Conservation (phyloP, 2,113 vertebrate genomes). For the Microcebus griseorufus region DNA sequence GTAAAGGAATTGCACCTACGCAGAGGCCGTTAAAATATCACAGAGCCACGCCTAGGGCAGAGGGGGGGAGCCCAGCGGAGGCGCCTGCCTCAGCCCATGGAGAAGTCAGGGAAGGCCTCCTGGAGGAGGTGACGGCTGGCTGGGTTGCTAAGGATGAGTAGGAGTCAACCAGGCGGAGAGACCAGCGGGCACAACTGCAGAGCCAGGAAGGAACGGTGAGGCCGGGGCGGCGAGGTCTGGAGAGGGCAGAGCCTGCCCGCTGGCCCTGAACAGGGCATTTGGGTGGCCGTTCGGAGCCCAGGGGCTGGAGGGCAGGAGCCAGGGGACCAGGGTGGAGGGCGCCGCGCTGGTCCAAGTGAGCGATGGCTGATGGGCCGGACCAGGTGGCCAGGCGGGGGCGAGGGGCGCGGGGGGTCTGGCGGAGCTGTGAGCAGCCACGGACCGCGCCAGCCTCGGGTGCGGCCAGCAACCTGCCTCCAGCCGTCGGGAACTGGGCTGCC, state of each 20-base stretch:
- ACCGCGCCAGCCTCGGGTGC: accelerated
- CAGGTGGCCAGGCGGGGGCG: background rate
- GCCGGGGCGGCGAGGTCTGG: background rate
- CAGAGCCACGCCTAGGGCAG: background rate
- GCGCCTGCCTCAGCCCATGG: background rate
- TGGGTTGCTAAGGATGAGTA: background rate
- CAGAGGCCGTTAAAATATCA: background rate
- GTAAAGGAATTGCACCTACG: background rate
- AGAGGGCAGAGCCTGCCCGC: background rate
- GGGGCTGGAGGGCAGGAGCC: background rate
- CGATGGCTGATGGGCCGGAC: background rate
- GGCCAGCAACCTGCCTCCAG: background rate
- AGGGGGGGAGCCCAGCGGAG: background rate
- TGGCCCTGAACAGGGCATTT: background rate
- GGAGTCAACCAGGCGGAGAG: background rate
- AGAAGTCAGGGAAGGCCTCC: background rate
- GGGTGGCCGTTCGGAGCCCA: background rate
- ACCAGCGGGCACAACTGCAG: background rate
- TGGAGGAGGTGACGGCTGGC: background rate
- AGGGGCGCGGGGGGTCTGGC: background rate
- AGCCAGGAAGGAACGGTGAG: background rate
- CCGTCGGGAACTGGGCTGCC: background rate
- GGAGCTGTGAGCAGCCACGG: background rate
- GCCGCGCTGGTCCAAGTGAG: background rate
- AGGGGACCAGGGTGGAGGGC: background rate